These are phyloP conservation scores for Cerastoderma edule DNA, from an alignment of 2,888 invertebrate species.

Conservation along the genomic window DNA sequence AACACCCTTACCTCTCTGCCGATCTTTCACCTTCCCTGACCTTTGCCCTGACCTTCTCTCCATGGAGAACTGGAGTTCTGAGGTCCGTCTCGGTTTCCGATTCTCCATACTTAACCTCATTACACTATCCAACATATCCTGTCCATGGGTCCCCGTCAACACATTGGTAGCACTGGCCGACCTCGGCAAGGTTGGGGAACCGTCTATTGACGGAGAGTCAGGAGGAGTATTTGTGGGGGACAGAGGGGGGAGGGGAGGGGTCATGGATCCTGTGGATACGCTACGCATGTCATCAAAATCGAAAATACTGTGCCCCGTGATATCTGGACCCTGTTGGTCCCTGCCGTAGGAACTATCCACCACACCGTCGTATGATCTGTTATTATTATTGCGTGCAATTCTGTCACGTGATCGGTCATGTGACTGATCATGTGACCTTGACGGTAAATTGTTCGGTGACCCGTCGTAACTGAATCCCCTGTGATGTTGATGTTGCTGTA, in stretches of 20 bases:
- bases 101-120: slow-evolving; percentile 18
- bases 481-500: slow-evolving; percentile 14
- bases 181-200: slow-evolving; percentile 50
- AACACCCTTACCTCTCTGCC: slow-evolving; percentile 30
- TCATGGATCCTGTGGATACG: slow-evolving; percentile 71
- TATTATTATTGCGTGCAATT: slow-evolving; percentile 44
- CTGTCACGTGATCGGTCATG: slow-evolving; percentile 17
- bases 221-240: slow-evolving; percentile 72
- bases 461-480: slow-evolving; percentile 19
- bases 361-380: slow-evolving; percentile 43
- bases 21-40: slow-evolving; percentile 12
- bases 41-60: slow-evolving; percentile 29
- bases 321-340: slow-evolving; percentile 39
- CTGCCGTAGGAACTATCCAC: slow-evolving; percentile 43
- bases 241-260: slow-evolving; percentile 75
- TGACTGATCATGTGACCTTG: slow-evolving; percentile 15
- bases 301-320: slow-evolving; percentile 69
- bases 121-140: slow-evolving; percentile 44
- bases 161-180: slow-evolving; percentile 63
- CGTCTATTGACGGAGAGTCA: slow-evolving; percentile 59
- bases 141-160: slow-evolving; percentile 55
- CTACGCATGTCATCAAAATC: slow-evolving; percentile 67
- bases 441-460: slow-evolving; percentile 21
- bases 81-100: slow-evolving; percentile 38
- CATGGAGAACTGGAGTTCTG: slow-evolving; percentile 51